A percentile compares a stretch with the other conserved stretches of the same genome.
phyloP scores from a whole-genome alignment of 2,888 invertebrate species.

The Conops quadrifasciatus region DNA sequence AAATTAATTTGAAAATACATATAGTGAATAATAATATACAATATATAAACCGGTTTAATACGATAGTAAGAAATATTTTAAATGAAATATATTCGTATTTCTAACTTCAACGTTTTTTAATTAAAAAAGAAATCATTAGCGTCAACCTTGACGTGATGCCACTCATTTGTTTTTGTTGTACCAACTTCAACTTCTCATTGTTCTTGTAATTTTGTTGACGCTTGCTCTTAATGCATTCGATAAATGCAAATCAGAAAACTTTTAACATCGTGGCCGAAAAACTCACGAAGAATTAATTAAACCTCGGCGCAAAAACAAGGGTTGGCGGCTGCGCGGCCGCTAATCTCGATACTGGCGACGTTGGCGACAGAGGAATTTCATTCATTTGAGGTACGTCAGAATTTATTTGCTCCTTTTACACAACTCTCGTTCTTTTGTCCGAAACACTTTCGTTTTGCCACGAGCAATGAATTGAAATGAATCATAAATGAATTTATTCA shows the following conservation, averaged over 20 bases:
- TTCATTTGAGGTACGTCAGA: constrained; percentile 16
- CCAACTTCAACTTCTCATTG: neutral
- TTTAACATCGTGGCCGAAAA: constrained; percentile 7
- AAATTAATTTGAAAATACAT: no score
- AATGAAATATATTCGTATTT: no score
- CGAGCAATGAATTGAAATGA: no score
- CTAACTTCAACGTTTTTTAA: no score
- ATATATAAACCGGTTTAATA: no score
- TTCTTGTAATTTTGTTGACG: neutral
- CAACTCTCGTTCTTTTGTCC: neutral
- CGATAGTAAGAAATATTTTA: no score
- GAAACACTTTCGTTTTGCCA: no score
- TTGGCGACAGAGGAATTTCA: neutral
- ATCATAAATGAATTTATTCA: no score
- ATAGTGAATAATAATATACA: no score
- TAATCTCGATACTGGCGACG: no score
- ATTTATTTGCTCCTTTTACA: neutral
- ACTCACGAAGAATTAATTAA: constrained; percentile 25
- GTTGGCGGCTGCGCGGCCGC: no score
- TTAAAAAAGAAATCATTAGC: no score
- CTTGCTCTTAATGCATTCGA: constrained; percentile 12
- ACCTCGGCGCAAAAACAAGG: neutral
- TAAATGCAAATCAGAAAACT: constrained; percentile 7
- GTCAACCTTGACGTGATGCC: neutral
- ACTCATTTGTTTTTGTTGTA: constrained; percentile 2